Base-by-base conservation (phyloP, 2,113 vertebrate genomes). In the Urocitellus parryii region DNA sequence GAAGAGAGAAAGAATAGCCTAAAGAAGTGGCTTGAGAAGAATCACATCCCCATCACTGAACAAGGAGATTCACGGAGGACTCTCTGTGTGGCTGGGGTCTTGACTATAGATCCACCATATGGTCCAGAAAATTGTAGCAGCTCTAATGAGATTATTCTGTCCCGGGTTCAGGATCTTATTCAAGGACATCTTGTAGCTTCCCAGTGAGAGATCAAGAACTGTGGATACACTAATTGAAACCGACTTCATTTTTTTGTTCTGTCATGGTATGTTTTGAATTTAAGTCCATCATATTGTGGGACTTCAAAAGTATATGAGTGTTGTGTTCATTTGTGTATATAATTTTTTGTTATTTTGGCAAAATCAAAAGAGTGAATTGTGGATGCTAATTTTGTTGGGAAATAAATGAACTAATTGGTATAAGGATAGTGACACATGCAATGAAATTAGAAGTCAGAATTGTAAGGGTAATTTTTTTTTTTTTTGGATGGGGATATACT, bases 61-160 rank as follows among this genome's bases (percentile, higher is more conserved):
- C 98, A 99, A 88, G 99, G 99, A 2, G 98, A 98, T 11, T 90
- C 96, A 0, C 98, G 96, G 3, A 98, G 98, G 3, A 98, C 96
- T 0, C 98, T 99, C 0, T 98, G 98, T 5, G 99, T 99, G 96
- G 99, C 99, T 0, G 99, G 99, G 8, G 99, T 99, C 27, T 98
- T 99, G 83, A 99, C 97, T 2, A 98, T 99, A 48, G 97, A 98
- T 3, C 98, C 99, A 0, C 99, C 99, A 0, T 99, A 99, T 0
- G 78, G 99, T n/a, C 97, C 99, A 0, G 99, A 99, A 25, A 99
- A 99, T 97, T 99, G 99, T 98, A 98, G 89, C 97, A 99, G 99
- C 95, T 93, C 98, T 91, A 99, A 99, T 94, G 99, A 99, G 97
- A 99, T 99, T 88, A 99, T 99, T 92, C 97, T 99, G 96, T 98